Conservation (phyloP, 1,140 invertebrate genomes). For the Listronotus oregonensis region DNA sequence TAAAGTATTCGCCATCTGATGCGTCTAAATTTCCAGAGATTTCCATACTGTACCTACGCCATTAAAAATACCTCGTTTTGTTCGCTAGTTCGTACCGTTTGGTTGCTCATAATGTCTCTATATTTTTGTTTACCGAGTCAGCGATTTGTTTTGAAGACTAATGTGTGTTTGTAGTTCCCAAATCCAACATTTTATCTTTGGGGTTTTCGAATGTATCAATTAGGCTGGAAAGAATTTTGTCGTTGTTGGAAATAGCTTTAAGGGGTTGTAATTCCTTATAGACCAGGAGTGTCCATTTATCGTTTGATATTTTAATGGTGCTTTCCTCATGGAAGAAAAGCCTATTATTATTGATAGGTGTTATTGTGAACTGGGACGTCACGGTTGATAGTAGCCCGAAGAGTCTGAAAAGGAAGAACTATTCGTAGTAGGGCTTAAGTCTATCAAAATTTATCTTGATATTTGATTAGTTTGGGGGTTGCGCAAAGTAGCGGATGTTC, state of each 20-base stretch:
- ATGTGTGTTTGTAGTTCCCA: slow-evolving; percentile 22
- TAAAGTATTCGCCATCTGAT: slow-evolving; percentile 40
- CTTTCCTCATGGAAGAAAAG: slow-evolving; percentile 21
- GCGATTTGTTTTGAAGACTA: slow-evolving; percentile 17
- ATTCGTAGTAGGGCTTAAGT: slow-evolving; percentile 18
- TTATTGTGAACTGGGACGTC: neutral
- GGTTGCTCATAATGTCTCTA: slow-evolving; percentile 17
- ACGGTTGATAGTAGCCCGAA: slow-evolving; percentile 3
- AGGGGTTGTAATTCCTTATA: slow-evolving; percentile 12
- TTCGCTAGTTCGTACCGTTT: slow-evolving; percentile 18
- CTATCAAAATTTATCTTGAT: slow-evolving; percentile 7
- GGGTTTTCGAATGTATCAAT: neutral
- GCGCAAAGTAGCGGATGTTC: slow-evolving; percentile 1
- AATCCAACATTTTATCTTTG: slow-evolving; percentile 11
- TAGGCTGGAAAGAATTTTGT: slow-evolving; percentile 19
- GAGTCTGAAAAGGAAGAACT: slow-evolving; percentile 21
- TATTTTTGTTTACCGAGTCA: slow-evolving; percentile 5
- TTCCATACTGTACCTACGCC: slow-evolving; percentile 36
- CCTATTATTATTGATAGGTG: slow-evolving; percentile 17
- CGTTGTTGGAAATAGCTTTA: slow-evolving; percentile 14
- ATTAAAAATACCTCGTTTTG: slow-evolving; percentile 35
- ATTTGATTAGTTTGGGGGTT: slow-evolving; percentile 16
- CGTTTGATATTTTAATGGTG: slow-evolving; percentile 25
- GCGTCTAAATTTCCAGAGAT: slow-evolving; percentile 39
- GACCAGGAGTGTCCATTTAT: slow-evolving; percentile 32